Conservation (phyloP, 37 sponge, comb jelly and placozoan genomes). For the Geodia barretti region DNA sequence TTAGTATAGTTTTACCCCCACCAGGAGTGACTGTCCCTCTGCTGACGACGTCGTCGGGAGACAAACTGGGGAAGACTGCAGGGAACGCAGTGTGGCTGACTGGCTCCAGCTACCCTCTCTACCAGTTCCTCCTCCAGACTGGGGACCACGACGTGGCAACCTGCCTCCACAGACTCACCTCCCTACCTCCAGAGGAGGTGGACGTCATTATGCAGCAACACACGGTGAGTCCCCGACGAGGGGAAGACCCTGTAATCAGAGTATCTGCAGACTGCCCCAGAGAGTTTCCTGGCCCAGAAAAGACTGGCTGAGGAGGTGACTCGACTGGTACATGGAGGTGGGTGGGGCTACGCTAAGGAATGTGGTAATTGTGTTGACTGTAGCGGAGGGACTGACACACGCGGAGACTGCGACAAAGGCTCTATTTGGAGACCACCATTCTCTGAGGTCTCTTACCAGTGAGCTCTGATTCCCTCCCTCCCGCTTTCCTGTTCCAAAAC, state of each 20-base stretch:
- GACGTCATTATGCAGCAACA: constrained; percentile 21
- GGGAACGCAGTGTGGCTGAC: constrained; percentile 84
- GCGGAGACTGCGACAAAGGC: constrained; percentile 60
- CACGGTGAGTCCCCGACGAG: constrained; percentile 14
- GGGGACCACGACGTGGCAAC: constrained; percentile 53
- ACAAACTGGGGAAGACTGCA: constrained; percentile 81
- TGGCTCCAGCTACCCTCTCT: constrained; percentile 68
- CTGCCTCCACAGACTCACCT: constrained; percentile 54
- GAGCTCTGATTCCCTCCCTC: background rate
- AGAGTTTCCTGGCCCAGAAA: constrained; percentile 60
- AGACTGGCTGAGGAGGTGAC: constrained; percentile 73
- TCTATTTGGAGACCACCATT: constrained; percentile 51
- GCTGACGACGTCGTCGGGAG: constrained; percentile 53
- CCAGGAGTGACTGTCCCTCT: constrained; percentile 76
- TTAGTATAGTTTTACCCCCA: background rate
- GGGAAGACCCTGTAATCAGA: background rate
- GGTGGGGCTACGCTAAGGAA: background rate
- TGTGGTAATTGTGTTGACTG: background rate
- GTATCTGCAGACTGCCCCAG: constrained; percentile 19
- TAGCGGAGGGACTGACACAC: constrained; percentile 49
- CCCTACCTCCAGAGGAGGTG: constrained; percentile 47
- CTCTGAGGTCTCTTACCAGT: constrained; percentile 7
- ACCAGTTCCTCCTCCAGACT: constrained; percentile 64
- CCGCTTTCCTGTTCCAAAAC: background rate
- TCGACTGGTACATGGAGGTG: constrained; percentile 81